A percentile compares a stretch with the other conserved stretches of the same genome.
Conservation (phyloP, 1,140 invertebrate species). For the Hirudo medicinalis region DNA sequence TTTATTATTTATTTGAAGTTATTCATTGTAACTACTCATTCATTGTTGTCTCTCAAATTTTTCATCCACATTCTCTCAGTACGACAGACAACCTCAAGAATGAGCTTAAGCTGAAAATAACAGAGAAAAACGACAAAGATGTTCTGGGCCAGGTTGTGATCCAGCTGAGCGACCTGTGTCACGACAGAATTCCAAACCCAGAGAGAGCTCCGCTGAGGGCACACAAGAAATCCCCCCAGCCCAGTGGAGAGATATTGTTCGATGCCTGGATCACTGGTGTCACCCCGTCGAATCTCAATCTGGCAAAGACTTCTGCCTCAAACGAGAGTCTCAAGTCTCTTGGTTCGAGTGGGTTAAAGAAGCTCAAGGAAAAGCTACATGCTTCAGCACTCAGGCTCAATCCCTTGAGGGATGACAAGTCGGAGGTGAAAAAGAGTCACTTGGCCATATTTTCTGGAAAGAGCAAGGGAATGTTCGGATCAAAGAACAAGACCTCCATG, state of each 20-base stretch:
- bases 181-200: constrained; percentile 27
- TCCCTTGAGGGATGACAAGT: not conserved
- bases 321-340: constrained; percentile 15
- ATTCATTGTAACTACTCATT: too few relatives aligned
- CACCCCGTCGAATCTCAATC: not conserved
- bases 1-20: too few relatives aligned
- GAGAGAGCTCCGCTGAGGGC: constrained; percentile 28
- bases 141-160: constrained; percentile 34
- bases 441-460: too few relatives aligned
- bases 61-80: constrained; percentile 26
- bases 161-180: constrained; percentile 27
- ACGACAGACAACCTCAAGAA: constrained; percentile 28
- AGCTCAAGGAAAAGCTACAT: constrained; percentile 10
- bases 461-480: too few relatives aligned
- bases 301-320: not conserved
- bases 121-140: constrained; percentile 33
- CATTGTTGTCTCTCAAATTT: too few relatives aligned
- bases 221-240: constrained; percentile 34
- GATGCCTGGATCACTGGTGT: constrained; percentile 32
- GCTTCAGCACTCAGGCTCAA: not conserved
- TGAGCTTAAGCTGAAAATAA: constrained; percentile 35
- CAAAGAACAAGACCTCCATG: too few relatives aligned
- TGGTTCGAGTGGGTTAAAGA: constrained; percentile 4
- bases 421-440: too few relatives aligned
- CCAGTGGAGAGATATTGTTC: constrained; percentile 33